Conservation (phyloP, 2,797 vertebrate species). For the Periparus ater region DNA sequence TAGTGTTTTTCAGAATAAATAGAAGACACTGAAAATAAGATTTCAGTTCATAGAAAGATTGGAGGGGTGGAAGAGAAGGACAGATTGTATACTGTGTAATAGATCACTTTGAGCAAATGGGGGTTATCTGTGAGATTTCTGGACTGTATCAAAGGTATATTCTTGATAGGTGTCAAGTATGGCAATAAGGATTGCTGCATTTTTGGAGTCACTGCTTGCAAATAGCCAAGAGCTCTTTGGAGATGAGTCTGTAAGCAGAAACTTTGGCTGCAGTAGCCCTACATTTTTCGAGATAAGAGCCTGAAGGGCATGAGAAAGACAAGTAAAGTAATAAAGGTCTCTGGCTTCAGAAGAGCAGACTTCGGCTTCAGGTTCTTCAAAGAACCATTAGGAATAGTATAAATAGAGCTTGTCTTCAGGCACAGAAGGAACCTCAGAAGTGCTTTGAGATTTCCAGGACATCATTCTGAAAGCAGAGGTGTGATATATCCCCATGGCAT, state of each 20-base stretch:
- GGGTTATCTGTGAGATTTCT: not conserved
- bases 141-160: not conserved
- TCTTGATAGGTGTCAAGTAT: not conserved
- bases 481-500: not conserved
- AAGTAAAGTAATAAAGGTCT: not conserved
- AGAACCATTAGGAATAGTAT: not conserved
- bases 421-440: not conserved
- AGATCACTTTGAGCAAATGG: not conserved
- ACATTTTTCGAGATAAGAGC: not conserved
- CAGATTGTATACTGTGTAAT: not conserved
- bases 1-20: not conserved
- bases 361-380: not conserved
- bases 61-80: not conserved
- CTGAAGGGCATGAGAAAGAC: not conserved
- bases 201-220: not conserved
- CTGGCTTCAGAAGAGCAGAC: not conserved
- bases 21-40: not conserved
- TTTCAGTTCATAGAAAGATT: not conserved
- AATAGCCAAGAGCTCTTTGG: not conserved
- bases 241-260: not conserved
- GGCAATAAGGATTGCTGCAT: not conserved
- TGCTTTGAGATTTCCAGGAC: not conserved
- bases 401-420: not conserved
- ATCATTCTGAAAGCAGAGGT: not conserved
- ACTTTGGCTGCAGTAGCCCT: not conserved